Conservation (phyloP, 2,888 invertebrate genomes). For the Erebia epiphron region DNA sequence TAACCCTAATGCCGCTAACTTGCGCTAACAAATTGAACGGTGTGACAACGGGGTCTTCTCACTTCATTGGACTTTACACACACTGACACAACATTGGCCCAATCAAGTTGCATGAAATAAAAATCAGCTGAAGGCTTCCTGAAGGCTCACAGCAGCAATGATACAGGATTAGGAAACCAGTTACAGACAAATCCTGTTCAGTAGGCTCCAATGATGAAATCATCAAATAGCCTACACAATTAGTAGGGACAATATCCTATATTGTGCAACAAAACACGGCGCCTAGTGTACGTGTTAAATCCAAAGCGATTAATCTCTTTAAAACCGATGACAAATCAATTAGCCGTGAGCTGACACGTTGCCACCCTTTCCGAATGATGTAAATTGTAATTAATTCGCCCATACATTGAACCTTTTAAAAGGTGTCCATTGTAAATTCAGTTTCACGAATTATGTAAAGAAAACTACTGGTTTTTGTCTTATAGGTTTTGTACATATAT, state of each 20-base stretch:
- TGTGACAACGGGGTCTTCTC: too few species aligned
- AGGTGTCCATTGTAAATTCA: not conserved
- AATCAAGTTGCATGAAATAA: too few species aligned
- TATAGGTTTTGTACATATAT: too few species aligned
- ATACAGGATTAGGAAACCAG: not conserved
- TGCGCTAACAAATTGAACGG: too few species aligned
- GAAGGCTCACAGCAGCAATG: not conserved
- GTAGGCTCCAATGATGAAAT: not conserved
- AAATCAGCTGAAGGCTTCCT: too few species aligned
- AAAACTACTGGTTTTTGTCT: not conserved
- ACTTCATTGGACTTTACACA: too few species aligned
- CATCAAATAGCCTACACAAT: not conserved
- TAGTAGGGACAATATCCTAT: too few species aligned
- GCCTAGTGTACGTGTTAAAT: constrained; percentile 2
- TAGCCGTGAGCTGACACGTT: constrained; percentile 15
- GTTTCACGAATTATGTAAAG: not conserved
- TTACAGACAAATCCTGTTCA: not conserved
- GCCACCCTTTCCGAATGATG: constrained; percentile 5
- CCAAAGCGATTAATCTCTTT: constrained; percentile 30
- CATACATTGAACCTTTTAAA: constrained; percentile 10
- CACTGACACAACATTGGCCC: too few species aligned
- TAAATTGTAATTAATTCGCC: constrained; percentile 11
- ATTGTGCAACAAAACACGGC: not conserved
- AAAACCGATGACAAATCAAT: constrained; percentile 31
- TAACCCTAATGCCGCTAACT: too few species aligned